Base-by-base conservation (phyloP, 2,113 vertebrate genomes). In the Opisthocomus hoazin region DNA sequence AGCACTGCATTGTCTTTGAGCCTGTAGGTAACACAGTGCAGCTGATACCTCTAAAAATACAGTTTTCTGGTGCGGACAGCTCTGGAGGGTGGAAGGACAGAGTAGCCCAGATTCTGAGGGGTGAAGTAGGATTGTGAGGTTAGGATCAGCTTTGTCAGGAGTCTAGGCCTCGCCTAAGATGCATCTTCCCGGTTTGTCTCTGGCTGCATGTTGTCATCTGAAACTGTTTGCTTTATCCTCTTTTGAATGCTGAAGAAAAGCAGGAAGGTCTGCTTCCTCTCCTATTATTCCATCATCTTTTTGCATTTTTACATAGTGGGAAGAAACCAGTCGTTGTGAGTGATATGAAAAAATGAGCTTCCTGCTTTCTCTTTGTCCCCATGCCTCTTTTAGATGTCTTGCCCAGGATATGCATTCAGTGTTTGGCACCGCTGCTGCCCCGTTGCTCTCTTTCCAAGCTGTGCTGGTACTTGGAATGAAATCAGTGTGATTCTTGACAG, bases 221-320 rank as follows among this genome's bases (percentile, higher is more conserved):
- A 16, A 37, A 11, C 18, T 19, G 1, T 41, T 84, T 69, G 39
- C 60, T 81, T 66, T 39, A 14, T 69, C 68, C 83, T 45, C 54
- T 19, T 79, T 7, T 70, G 95, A 76, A 50, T 32, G 64, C 83
- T 30, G 54, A 39, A 91, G 93, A 46, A 77, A 93, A 89, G 93
- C 93, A 96, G 95, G 93, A 94, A 64, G 80, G 30, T 84, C 56
- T 80, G 68, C 76, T 93, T 91, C 89, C 89, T 94, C 56, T 70
- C 22, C 73, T 64, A 15, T 90, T 93, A 89, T 83, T 43, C 36
- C 69, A 45, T 37, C 87, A 58, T 69, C 80, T 68, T 70, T 58
- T 27, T 79, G 74, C 78, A 8, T 75, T 87, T 51, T n/a, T 11
- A 3, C 89, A 34, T 12, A 21, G 81, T 26, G 92, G 87, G 92